Evolutionary conservation across 2,113 vertebrate genomes (phyloP).

Genomic region (Solenodon paradoxus): DNA sequence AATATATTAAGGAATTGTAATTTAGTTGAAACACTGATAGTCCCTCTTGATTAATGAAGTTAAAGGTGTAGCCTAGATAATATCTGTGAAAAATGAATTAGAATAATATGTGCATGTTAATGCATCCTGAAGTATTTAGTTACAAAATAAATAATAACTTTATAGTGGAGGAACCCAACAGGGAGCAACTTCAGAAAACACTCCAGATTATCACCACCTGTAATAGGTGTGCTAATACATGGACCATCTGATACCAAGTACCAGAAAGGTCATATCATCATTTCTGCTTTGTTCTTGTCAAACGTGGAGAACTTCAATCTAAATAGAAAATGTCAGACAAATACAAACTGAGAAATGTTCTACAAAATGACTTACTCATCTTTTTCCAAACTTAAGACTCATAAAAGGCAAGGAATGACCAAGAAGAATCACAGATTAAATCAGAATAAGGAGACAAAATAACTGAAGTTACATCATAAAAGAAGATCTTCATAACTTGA

Average conservation of each 20-base stretch:
- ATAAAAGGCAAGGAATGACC: background rate
- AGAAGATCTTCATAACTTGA: background rate
- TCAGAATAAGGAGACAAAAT: background rate
- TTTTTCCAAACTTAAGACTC: background rate
- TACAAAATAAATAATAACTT: background rate
- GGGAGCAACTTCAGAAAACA: background rate
- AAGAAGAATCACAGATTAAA: background rate
- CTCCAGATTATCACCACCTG: background rate
- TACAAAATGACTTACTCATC: background rate
- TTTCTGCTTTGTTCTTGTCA: background rate
- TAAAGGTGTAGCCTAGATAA: background rate
- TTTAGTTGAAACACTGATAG: no score
- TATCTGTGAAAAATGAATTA: background rate
- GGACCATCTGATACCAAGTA: background rate
- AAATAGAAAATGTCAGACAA: background rate
- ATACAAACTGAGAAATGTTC: background rate
- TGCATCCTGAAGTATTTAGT: background rate
- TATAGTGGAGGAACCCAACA: background rate
- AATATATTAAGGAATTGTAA: background rate
- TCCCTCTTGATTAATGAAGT: no score
- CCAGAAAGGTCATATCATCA: background rate
- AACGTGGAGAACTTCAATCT: background rate
- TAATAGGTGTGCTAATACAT: background rate
- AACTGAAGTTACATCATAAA: background rate
- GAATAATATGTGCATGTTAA: no score